Percentiles rank a stretch among this genome's conserved stretches.
These are phyloP conservation scores for Lepeophtheirus salmonis DNA, from an alignment of 1,140 invertebrate species.

Conservation along the genomic window DNA sequence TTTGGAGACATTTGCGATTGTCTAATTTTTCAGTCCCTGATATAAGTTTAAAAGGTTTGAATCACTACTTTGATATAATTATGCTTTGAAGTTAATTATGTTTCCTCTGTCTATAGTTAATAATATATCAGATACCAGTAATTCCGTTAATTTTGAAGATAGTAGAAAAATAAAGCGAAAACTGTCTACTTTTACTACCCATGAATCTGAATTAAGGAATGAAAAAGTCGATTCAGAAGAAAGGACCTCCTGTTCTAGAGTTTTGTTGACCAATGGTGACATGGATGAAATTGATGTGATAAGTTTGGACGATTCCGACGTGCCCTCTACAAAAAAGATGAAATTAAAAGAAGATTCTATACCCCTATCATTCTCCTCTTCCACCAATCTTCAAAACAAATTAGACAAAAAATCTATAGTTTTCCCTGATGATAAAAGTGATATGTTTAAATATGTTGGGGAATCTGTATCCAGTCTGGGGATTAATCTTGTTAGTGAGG, in stretches of 20 bases:
- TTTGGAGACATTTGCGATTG: neutral
- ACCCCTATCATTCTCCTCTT: neutral
- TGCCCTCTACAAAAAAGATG: neutral
- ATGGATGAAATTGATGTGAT: neutral
- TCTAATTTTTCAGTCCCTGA: neutral
- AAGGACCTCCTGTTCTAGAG: neutral
- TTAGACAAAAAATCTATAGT: neutral
- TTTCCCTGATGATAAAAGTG: neutral
- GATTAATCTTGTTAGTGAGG: neutral
- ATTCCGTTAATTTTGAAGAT: neutral
- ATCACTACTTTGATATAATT: neutral
- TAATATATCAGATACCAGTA: neutral
- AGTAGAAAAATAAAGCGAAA: neutral
- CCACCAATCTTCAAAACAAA: neutral
- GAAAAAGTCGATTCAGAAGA: neutral
- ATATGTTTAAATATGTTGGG: neutral
- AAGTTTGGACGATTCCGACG: neutral
- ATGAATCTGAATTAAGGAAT: neutral
- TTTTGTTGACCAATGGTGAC: neutral
- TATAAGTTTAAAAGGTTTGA: neutral
- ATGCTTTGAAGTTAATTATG: neutral
- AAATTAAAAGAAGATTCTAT: neutral
- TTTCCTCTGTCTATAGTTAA: neutral
- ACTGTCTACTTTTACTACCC: neutral
- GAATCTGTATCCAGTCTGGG: neutral